Evolutionary conservation across 2,113 vertebrate species (phyloP).

Genomic region (Hemichromis elongatus): DNA sequence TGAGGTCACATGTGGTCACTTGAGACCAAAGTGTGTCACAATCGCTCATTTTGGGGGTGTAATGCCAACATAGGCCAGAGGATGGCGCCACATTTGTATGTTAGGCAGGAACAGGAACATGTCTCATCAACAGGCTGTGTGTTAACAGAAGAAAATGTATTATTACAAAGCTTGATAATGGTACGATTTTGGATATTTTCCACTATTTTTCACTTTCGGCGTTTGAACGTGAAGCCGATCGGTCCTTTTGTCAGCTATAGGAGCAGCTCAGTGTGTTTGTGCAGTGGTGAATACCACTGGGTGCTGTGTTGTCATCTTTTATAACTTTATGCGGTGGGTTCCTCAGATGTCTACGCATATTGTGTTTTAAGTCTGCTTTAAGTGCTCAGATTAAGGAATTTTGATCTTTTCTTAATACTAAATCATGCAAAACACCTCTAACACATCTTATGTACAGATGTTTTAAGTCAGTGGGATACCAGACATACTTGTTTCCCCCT

Average conservation of each 20-base stretch:
- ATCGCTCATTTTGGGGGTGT: not conserved
- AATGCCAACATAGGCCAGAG: constrained; percentile 38
- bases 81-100: constrained; percentile 62
- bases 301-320: not conserved
- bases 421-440: constrained; percentile 40
- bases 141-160: not conserved
- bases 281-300: not conserved
- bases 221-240: not conserved
- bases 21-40: not conserved
- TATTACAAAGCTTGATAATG: not conserved
- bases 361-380: not conserved
- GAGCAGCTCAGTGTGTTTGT: not conserved
- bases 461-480: constrained; percentile 50
- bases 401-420: not conserved
- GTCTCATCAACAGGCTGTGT: not conserved
- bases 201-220: not conserved
- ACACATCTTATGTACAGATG: constrained; percentile 32
- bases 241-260: not conserved
- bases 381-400: not conserved
- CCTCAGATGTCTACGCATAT: not conserved
- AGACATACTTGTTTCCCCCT: constrained; percentile 65
- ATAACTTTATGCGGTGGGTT: not conserved
- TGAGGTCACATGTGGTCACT: constrained; percentile 56
- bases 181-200: not conserved
- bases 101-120: not conserved